phyloP scores from a whole-genome alignment of 2,888 invertebrate species.

The Ephialtes manifestator region DNA sequence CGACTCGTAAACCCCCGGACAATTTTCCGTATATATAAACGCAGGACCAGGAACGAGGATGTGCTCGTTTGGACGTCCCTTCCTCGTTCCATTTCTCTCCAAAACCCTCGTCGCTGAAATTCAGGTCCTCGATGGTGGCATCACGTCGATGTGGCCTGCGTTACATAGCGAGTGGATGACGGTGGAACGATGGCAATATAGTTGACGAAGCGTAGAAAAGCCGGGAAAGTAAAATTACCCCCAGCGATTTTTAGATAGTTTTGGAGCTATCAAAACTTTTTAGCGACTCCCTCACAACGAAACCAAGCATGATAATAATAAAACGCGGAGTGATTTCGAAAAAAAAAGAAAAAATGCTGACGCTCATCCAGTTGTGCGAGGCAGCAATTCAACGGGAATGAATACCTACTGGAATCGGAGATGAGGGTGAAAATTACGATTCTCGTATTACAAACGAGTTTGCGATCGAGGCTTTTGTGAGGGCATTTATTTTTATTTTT shows the following conservation, averaged over 20 bases:
- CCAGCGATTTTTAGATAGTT: constrained; percentile 45
- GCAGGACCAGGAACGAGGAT: not conserved
- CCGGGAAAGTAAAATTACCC: constrained; percentile 44
- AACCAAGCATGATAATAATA: constrained; percentile 26
- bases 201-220: constrained; percentile 45
- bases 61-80: constrained; percentile 46
- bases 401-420: constrained; percentile 36
- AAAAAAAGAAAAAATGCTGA: constrained; percentile 52
- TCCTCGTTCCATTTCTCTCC: constrained; percentile 23
- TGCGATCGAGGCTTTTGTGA: constrained; percentile 56
- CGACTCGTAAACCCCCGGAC: constrained; percentile 72
- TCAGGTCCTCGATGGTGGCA: constrained; percentile 32
- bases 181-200: constrained; percentile 15
- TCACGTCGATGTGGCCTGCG: constrained; percentile 26
- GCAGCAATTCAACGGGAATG: constrained; percentile 44
- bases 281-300: constrained; percentile 18
- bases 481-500: constrained; percentile 26
- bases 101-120: constrained; percentile 22
- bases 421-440: constrained; percentile 65
- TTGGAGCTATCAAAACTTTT: constrained; percentile 55
- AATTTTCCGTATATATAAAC: constrained; percentile 40
- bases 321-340: constrained; percentile 48
- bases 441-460: constrained; percentile 65
- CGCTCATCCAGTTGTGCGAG: constrained; percentile 35
- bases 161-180: not conserved